Evolutionary conservation across 1,140 invertebrate species (phyloP).

Genomic region (Formica exsecta): DNA sequence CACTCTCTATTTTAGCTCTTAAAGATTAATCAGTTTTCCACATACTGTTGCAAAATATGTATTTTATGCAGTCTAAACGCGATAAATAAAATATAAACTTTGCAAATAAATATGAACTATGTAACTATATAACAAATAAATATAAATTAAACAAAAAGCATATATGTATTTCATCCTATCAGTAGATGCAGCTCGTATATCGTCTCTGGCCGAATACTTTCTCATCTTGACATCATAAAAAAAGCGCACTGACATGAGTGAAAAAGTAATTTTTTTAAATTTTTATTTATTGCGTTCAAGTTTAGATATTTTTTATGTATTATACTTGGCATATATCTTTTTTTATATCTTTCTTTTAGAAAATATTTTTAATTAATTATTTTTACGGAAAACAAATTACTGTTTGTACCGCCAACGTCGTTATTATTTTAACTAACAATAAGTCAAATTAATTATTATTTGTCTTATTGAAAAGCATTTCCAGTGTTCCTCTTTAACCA

Average conservation of each 20-base stretch:
- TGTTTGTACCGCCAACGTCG: no score
- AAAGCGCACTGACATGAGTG: background rate
- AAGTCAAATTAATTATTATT: constrained; percentile 24
- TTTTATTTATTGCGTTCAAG: no score
- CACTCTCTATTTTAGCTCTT: constrained; percentile 16
- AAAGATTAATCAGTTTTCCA: constrained; percentile 13
- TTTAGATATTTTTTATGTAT: no score
- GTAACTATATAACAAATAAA: background rate
- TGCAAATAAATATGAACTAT: background rate
- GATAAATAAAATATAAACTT: background rate
- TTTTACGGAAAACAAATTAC: constrained; percentile 10
- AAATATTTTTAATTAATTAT: background rate
- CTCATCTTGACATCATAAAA: background rate
- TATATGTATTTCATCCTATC: background rate
- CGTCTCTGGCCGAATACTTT: background rate
- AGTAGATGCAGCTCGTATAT: background rate
- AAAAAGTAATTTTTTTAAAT: background rate
- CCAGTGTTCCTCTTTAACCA: constrained; percentile 59
- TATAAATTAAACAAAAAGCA: background rate
- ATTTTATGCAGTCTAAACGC: background rate
- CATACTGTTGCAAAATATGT: background rate
- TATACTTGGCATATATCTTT: no score
- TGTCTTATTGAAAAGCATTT: background rate
- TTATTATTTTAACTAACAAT: constrained; percentile 34
- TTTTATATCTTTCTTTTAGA: no score